Evolutionary conservation across 2,113 vertebrate species (phyloP), one percentile per base, ranked within the genome.

Genomic region (Cololabis saira): DNA sequence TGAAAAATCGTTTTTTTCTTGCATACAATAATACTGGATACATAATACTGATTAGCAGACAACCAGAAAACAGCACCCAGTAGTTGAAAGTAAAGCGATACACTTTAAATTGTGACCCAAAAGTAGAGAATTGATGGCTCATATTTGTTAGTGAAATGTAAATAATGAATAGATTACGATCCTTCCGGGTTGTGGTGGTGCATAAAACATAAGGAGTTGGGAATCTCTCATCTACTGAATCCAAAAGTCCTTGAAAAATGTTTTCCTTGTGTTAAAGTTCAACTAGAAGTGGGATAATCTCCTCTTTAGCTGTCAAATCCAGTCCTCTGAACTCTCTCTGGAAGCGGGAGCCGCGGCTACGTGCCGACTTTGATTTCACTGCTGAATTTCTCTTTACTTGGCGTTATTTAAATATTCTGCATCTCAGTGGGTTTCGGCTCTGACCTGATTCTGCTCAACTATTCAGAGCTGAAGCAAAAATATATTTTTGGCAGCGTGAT

Each of bases 371-470:
- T 48, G 55, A 54, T 76, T 64, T 57, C 18, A 27, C 57, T 33
- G 12, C 59, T 54, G 52, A 56, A 15, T 64, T 71, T 21, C 63
- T 57, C 30, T 49, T 62, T 42, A 43, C 27, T 47, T 44, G 41
- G 54, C 50, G 27, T 69, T 55, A 64, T 70, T 75, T 57, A 76
- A 61, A 70, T 63, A 58, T 41, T 42, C 30, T 52, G 55, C 42
- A 30, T 67, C 72, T 76, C 51, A 45, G 30, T 58, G 47, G 45
- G 30, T 71, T 62, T 71, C 44, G 41, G 66, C 59, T 66, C 69
- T 74, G 76, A 83, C 78, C 68, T 61, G 61, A 80, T 84, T 83
- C 67, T 66, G 58, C 56, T 57, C 37, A 54, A 54, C 57, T 54
- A 24, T 52, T 79, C 54, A 17, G 59, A 27, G 61, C 44, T n/a